Evolutionary conservation across 2,113 vertebrate genomes (phyloP), one percentile per base, ranked within the genome.

Genomic region (Butorides virescens): DNA sequence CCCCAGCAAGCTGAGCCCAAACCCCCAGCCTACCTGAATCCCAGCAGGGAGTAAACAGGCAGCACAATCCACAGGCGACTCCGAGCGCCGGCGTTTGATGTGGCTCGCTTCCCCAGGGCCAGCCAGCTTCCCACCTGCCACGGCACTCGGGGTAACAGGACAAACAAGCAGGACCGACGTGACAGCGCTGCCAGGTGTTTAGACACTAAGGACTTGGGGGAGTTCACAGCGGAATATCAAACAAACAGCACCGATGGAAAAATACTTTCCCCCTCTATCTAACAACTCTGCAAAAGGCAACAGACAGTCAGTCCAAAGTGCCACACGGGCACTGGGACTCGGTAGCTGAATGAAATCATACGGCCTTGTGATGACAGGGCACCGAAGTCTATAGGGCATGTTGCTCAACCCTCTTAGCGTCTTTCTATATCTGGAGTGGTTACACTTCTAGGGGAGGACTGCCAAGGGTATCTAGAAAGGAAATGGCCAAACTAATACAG

Each of bases 21-120:
- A 49, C 44, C 47, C 58, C 37, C 1, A 1, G 32, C n/a, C 74
- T 63, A 3, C 66, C 21, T 25, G 56, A 19, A 9, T 72, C 56
- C n/a, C 88, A 46, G 79, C 72, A 72, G 58, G 56, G 67, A 86
- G 39, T 32, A 36, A 73, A 23, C 63, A 83, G 71, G 46, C 76
- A n/a, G 79, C 70, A 30, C 61, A 20, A 30, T 74, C 55, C 73
- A 29, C 5, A 1, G 15, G 83, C 2, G 2, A 55, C 53, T 90
- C 21, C 0, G 3, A 52, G 55, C 1, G 0, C 44, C 0, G 0
- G 37, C 27, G 68, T 93, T 93, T 87, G 90, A 90, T 95, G 93
- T 93, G 96, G 84, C 72, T 89, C 0, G 0, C 22, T 49, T 70
- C 77, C 68, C 59, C 65, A 13, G 61, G n/a, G 37, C 50, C 81